Percentiles rank a stretch among this genome's conserved stretches.
Evolutionary conservation across 2,797 vertebrate genomes (phyloP).

Genomic region (Phyllotis vaccarum): DNA sequence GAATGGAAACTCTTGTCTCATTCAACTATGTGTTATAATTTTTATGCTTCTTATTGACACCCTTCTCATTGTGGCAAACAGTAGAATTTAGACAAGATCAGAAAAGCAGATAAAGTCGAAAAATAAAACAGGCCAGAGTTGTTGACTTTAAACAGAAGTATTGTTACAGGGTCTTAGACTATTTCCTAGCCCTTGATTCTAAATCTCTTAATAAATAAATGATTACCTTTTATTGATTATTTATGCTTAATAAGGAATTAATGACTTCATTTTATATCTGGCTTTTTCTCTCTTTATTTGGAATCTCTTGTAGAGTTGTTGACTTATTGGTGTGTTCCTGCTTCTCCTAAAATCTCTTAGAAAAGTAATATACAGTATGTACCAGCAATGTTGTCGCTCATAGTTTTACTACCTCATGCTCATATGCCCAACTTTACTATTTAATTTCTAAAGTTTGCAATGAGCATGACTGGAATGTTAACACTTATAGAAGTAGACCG

Average conservation of each 20-base stretch:
- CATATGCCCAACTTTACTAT: not conserved
- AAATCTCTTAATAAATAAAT: not conserved
- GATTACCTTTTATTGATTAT: not conserved
- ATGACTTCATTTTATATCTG: not conserved
- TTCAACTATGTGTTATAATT: slow-evolving; percentile 5
- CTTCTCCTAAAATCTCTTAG: not conserved
- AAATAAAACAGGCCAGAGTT: not conserved
- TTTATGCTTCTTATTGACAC: not conserved
- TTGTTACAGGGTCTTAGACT: not conserved
- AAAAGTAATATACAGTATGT: not conserved
- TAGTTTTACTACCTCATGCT: not conserved
- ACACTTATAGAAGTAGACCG: slow-evolving; percentile 14
- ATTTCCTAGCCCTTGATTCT: not conserved
- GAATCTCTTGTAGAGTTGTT: not conserved
- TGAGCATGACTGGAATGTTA: not conserved
- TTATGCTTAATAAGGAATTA: slow-evolving; percentile 29
- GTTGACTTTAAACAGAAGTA: not conserved
- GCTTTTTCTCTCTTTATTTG: not conserved
- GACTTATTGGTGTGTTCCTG: not conserved
- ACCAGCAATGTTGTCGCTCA: not conserved
- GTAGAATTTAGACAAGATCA: not conserved
- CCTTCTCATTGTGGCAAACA: not conserved
- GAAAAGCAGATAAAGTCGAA: slow-evolving; percentile 23
- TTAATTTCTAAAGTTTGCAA: not conserved
- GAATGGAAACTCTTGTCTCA: slow-evolving; percentile 10